Evolutionary conservation across 1,140 invertebrate species (phyloP).

Genomic region (Drosophila pallidifrons): DNA sequence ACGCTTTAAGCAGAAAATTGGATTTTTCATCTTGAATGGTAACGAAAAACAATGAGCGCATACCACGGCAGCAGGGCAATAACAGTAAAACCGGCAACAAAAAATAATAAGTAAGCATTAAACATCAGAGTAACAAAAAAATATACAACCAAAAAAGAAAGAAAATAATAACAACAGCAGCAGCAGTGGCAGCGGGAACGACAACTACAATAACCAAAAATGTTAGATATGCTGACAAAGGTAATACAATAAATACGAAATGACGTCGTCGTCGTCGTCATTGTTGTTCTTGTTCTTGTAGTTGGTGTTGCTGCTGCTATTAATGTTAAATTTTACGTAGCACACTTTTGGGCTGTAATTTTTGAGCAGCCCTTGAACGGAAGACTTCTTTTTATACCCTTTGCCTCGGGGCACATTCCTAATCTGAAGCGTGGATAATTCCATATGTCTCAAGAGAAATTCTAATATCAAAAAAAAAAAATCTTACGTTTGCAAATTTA

Average conservation of each 20-base stretch:
- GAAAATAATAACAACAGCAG: conserved; percentile 47
- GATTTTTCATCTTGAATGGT: conserved; percentile 78
- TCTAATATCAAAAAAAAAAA: too few species aligned
- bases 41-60: conserved; percentile 64
- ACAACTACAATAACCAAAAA: conserved; percentile 64
- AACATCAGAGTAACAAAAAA: conserved; percentile 52
- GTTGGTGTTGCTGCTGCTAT: conserved; percentile 41
- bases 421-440: not conserved
- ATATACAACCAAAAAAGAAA: not conserved
- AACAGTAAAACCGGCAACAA: conserved; percentile 78
- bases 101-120: conserved; percentile 83
- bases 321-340: conserved; percentile 75
- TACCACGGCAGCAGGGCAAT: conserved; percentile 52
- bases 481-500: too few species aligned
- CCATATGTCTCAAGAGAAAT: too few species aligned
- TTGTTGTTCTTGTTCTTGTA: conserved; percentile 17
- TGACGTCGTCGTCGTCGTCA: conserved; percentile 46
- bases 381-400: conserved; percentile 31
- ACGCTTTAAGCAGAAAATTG: conserved; percentile 80
- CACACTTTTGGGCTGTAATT: conserved; percentile 65
- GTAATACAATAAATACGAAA: conserved; percentile 83
- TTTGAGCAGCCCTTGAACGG: conserved; percentile 32
- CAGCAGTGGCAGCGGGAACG: conserved; percentile 4
- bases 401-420: not conserved
- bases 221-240: conserved; percentile 82